Evolutionary conservation across 2,888 invertebrate species (phyloP).

Genomic region (Himalopsyche tibetana): DNA sequence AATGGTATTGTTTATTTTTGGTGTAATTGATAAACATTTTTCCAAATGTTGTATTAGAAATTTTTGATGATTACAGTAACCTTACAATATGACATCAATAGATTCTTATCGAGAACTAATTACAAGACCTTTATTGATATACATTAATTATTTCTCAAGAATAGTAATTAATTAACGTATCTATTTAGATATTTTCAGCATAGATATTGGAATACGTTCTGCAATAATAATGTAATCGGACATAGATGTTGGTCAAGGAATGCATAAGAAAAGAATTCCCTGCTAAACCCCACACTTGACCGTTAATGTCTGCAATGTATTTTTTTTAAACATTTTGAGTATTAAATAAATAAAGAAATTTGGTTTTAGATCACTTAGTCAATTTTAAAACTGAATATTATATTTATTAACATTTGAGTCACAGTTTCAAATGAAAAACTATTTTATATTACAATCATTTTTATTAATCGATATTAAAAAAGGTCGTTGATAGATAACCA

Average conservation of each 20-base stretch:
- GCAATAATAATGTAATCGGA: too few species aligned
- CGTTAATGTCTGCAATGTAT: too few species aligned
- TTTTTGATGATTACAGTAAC: slow-evolving; percentile 22
- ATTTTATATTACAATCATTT: not conserved
- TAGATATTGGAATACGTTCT: too few species aligned
- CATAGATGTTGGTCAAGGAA: too few species aligned
- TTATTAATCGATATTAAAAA: slow-evolving; percentile 18
- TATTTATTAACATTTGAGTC: not conserved
- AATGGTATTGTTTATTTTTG: too few species aligned
- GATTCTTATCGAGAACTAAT: slow-evolving; percentile 15
- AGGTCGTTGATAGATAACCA: slow-evolving; percentile 2
- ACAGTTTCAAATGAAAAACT: slow-evolving; percentile 14
- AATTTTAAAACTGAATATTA: not conserved
- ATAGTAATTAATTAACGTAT: too few species aligned
- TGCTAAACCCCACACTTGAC: too few species aligned
- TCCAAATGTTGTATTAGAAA: not conserved
- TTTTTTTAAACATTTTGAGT: not conserved
- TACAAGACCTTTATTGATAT: not conserved
- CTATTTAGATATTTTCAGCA: too few species aligned
- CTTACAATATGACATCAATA: not conserved
- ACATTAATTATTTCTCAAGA: not conserved
- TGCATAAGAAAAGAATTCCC: too few species aligned
- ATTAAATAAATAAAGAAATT: slow-evolving; percentile 26
- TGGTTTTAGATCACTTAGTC: slow-evolving; percentile 11
- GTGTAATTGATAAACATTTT: slow-evolving; percentile 4